Conservation (phyloP, 2,113 vertebrate genomes). For the Phalacrocorax brasilianus region DNA sequence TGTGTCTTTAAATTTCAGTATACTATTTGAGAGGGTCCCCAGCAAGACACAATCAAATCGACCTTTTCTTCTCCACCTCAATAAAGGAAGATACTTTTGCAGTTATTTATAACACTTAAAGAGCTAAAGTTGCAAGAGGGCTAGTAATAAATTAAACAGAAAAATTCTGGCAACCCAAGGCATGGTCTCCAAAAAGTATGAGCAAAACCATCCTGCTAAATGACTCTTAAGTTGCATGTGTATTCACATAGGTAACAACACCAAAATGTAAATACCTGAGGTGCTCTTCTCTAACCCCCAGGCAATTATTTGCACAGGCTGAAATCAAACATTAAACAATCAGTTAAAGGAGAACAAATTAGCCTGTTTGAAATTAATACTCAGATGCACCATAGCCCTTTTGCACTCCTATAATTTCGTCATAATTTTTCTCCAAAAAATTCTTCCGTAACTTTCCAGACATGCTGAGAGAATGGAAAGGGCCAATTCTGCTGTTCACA, state of each 20-base stretch:
- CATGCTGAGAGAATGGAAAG: background rate
- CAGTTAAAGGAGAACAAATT: background rate
- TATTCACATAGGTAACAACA: background rate
- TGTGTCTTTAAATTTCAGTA: background rate
- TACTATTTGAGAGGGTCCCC: background rate
- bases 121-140: background rate
- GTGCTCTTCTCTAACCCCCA: background rate
- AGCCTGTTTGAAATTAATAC: background rate
- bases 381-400: background rate
- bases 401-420: background rate
- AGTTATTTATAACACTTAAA: background rate
- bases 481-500: background rate
- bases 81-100: background rate
- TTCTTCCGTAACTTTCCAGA: background rate
- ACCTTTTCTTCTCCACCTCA: background rate
- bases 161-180: background rate
- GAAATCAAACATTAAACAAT: background rate
- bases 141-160: background rate
- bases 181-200: background rate
- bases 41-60: conserved; percentile 44
- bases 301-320: background rate
- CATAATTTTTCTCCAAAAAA: background rate
- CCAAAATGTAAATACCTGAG: background rate
- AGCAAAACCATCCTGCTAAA: background rate
- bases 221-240: background rate